Conservation (phyloP, 2,113 vertebrate genomes). For the Fregetta grallaria region DNA sequence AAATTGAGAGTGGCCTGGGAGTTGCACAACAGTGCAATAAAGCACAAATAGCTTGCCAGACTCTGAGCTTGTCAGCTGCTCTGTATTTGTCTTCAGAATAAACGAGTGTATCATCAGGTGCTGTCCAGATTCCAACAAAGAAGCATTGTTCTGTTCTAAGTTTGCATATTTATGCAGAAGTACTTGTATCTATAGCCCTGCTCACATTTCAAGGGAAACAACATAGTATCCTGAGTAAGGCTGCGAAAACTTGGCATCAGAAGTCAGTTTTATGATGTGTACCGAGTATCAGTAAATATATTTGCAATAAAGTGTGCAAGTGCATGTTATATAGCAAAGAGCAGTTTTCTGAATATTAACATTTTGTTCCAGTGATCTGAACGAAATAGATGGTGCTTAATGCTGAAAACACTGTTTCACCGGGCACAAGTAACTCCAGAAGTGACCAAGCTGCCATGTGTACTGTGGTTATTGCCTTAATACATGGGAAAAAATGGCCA, state of each 20-base stretch:
- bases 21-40: rapidly evolving
- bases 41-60: background rate
- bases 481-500: rapidly evolving
- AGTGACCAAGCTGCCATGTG: background rate
- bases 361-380: background rate
- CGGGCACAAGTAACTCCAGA: background rate
- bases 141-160: background rate
- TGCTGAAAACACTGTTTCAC: background rate
- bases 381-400: background rate
- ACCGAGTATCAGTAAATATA: background rate
- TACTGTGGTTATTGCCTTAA: background rate
- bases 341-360: background rate
- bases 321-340: background rate
- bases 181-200: background rate
- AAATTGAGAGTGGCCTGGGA: background rate
- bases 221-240: rapidly evolving
- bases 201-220: background rate
- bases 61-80: background rate
- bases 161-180: background rate
- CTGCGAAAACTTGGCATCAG: rapidly evolving
- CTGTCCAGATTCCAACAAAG: background rate
- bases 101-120: rapidly evolving
- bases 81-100: background rate
- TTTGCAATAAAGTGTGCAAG: background rate
- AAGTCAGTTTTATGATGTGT: background rate